phyloP scores from a whole-genome alignment of 30 jellyfish, hydroid and myxozoan species.

The Haliclystus octoradiatus region DNA sequence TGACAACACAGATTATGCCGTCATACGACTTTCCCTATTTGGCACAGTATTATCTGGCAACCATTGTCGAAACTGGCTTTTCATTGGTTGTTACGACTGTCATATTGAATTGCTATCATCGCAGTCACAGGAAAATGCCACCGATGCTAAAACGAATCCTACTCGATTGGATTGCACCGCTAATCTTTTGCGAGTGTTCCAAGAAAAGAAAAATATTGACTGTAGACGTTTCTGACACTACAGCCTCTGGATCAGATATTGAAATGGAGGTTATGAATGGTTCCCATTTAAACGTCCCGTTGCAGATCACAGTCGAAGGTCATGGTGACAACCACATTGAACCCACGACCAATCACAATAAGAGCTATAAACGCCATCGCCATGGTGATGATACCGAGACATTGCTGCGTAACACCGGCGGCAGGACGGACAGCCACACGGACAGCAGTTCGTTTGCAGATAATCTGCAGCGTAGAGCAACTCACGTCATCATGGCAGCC shows the following conservation, averaged over 20 bases:
- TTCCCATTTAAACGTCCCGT: not conserved
- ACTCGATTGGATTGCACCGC: constrained; percentile 57
- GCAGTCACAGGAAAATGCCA: constrained; percentile 60
- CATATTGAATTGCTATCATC: constrained; percentile 48
- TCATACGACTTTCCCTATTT: constrained; percentile 66
- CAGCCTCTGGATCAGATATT: not conserved
- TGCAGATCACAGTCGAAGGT: no score
- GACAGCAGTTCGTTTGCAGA: not conserved
- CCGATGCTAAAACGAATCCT: constrained; percentile 25
- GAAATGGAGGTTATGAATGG: not conserved
- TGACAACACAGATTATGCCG: not conserved
- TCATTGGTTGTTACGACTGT: constrained; percentile 50
- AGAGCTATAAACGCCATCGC: not conserved
- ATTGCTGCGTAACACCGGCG: not conserved
- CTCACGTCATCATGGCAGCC: not conserved
- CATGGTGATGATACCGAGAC: not conserved
- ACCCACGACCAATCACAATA: not conserved
- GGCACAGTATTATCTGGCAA: constrained; percentile 66
- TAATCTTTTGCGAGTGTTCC: constrained; percentile 23
- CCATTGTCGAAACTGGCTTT: constrained; percentile 50
- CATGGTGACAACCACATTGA: not conserved
- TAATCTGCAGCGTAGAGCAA: not conserved
- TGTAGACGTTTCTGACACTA: not conserved
- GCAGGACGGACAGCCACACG: not conserved
- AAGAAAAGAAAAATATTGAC: no score